Evolutionary conservation across 2,113 vertebrate genomes (phyloP), one percentile per base, ranked within the genome.

Genomic region (Trochalopteron elliotii): DNA sequence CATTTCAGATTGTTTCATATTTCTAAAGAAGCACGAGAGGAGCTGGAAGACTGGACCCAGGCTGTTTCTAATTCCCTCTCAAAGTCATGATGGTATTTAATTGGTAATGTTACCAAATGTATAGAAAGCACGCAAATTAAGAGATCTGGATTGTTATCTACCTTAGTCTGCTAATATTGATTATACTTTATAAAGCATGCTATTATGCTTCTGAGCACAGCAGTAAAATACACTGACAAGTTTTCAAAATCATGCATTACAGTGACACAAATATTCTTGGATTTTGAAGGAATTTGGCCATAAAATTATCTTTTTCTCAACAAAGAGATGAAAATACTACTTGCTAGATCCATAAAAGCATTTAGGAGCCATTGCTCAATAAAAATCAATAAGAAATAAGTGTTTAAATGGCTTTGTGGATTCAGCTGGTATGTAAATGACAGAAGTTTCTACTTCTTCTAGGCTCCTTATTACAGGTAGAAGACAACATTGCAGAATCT

Each of bases 171-270:
- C 42, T 95, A 63, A 67, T 90, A 95, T 92, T 86, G 82, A 94
- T 93, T 78, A 77, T 64, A 67, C 19, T 91, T 85, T 87, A 70
- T 88, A 86, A 95, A 87, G 35, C 59, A 76, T 67, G 55, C 71
- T 93, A 93, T 93, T 90, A 88, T 83, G 53, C 65, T 95, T 92
- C 79, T 93, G 68, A 88, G 71, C 50, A 93, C 8, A 5, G 55
- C 71, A 74, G 60, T 88, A 86, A 88, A 96, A 95, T 70, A 67
- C 22, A 77, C 56, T 77, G 84, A 93, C 78, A 90, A 77, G 55
- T 83, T 85, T 83, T 95, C 61, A 72, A 93, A 96, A 47, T 57
- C 55, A 86, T 67, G 33, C 10, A 56, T 90, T 83, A 83, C 19
- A 83, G 13, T 86, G 71, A 59, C 67, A 93, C 5, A 0, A n/a